phyloP scores from a whole-genome alignment of 2,888 invertebrate genomes.

The Xestoiulus laeticollis region DNA sequence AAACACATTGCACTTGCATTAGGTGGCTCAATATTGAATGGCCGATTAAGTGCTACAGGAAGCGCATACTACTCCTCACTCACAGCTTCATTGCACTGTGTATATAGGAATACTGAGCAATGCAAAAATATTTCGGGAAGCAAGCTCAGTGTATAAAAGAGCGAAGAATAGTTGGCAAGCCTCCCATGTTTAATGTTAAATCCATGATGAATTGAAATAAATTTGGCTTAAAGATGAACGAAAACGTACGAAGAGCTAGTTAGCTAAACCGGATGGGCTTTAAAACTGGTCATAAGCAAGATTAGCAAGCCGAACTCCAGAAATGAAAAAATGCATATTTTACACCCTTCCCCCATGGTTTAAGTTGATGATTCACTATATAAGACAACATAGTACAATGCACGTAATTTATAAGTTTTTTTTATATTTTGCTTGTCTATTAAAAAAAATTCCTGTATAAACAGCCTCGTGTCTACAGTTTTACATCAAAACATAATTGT shows the following conservation, averaged over 20 bases:
- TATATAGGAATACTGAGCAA: not conserved
- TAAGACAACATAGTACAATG: not conserved
- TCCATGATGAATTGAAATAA: not conserved
- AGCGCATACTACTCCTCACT: not conserved
- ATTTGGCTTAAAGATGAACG: not conserved
- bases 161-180: constrained; percentile 26
- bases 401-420: not conserved
- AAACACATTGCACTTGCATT: no score
- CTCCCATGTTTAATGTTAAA: constrained; percentile 26
- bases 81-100: no score
- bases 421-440: not conserved
- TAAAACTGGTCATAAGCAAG: not conserved
- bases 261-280: not conserved
- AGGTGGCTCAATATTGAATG: no score
- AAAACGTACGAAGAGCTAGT: not conserved
- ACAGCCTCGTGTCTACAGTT: not conserved
- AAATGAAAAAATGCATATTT: not conserved
- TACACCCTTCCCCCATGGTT: no score
- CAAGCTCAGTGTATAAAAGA: not conserved
- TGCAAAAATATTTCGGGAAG: not conserved
- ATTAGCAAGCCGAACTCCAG: not conserved
- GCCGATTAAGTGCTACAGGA: not conserved
- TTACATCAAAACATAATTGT: not conserved
- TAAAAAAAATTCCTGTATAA: not conserved
- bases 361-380: not conserved